phyloP scores from a whole-genome alignment of 1,140 invertebrate genomes.

The Phenacoccus solenopsis region DNA sequence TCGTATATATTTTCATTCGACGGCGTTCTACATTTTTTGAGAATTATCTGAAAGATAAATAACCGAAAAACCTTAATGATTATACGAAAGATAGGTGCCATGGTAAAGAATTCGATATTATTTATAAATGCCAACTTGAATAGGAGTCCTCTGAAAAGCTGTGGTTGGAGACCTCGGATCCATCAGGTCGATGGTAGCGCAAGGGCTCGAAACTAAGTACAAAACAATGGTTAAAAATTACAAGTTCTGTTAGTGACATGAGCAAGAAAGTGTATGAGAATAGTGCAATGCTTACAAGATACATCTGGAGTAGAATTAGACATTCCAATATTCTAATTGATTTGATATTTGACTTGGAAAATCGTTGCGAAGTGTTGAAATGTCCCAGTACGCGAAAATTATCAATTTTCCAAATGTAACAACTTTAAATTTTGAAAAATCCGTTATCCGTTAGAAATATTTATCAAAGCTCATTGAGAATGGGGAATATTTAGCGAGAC shows the following conservation, averaged over 20 bases:
- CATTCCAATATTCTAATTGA: not conserved
- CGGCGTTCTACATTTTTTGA: too few relatives aligned
- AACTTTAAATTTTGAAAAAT: too few relatives aligned
- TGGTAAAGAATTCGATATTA: too few relatives aligned
- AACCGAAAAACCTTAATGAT: not conserved
- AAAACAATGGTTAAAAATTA: not conserved
- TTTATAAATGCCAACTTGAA: not conserved
- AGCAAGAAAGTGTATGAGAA: not conserved
- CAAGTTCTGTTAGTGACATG: too few relatives aligned
- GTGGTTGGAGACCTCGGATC: not conserved
- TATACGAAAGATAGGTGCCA: not conserved
- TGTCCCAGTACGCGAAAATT: too few relatives aligned
- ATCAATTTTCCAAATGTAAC: too few relatives aligned
- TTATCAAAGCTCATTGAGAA: too few relatives aligned
- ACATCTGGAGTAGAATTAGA: not conserved
- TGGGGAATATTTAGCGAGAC: too few relatives aligned
- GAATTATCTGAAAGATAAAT: too few relatives aligned
- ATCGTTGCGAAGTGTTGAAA: too few relatives aligned
- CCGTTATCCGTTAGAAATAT: too few relatives aligned
- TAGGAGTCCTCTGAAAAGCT: slow-evolving; percentile 6
- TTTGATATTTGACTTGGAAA: too few relatives aligned
- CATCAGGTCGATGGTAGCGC: not conserved
- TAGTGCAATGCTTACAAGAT: not conserved
- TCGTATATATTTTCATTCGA: not conserved
- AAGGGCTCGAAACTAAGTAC: not conserved